Evolutionary conservation across 2,888 invertebrate species (phyloP).

Genomic region (Thysanoteuthis rhombus): DNA sequence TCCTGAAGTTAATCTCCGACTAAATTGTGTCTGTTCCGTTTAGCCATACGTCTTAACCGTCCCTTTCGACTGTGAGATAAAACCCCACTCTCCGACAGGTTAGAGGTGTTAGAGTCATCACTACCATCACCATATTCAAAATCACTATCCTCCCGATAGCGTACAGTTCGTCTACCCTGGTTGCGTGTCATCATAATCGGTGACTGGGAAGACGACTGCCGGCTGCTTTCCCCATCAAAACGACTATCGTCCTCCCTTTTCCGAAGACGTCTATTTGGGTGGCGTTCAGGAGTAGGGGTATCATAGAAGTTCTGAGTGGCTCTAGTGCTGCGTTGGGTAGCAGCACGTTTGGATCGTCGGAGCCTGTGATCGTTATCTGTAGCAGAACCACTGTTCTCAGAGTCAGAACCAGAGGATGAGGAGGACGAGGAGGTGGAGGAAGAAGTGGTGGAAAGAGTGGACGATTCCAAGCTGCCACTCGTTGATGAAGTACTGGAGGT

Average conservation of each 20-base stretch:
- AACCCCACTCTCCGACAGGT: background rate
- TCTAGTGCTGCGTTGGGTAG: slow-evolving; percentile 38
- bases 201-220: slow-evolving; percentile 32
- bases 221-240: slow-evolving; percentile 23
- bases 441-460: background rate
- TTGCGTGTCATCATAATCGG: slow-evolving; percentile 54
- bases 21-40: slow-evolving; percentile 17
- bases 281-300: slow-evolving; percentile 27
- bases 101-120: slow-evolving; percentile 24
- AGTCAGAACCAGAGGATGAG: background rate
- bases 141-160: slow-evolving; percentile 56
- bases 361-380: slow-evolving; percentile 18
- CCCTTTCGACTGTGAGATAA: slow-evolving; percentile 20
- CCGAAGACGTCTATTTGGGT: slow-evolving; percentile 22
- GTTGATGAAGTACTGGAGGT: slow-evolving; percentile 30
- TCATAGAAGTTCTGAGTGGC: slow-evolving; percentile 37
- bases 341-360: slow-evolving; percentile 34
- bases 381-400: background rate
- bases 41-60: slow-evolving; percentile 23
- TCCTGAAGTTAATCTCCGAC: slow-evolving; percentile 24
- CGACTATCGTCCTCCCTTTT: background rate
- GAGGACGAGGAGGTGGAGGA: background rate
- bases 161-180: slow-evolving; percentile 65
- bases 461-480: too few species aligned
- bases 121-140: slow-evolving; percentile 36